A percentile compares a stretch with the other conserved stretches of the same genome.
Evolutionary conservation across 2,797 vertebrate genomes (phyloP).

Genomic region (Antrozous pallidus): DNA sequence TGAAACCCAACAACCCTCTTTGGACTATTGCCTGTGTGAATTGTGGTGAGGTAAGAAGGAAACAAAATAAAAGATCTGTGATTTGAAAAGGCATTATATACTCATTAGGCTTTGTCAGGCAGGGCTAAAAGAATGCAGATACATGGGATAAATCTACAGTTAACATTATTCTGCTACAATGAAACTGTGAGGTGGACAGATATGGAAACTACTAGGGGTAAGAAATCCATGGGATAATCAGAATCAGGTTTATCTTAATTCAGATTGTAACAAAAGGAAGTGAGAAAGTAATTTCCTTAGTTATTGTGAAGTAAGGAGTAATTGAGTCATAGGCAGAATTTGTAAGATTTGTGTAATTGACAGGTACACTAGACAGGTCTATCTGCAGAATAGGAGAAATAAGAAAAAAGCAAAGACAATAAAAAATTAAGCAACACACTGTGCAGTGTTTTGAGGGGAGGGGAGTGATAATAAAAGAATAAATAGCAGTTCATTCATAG

Average conservation of each 20-base stretch:
- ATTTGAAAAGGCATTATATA: not conserved
- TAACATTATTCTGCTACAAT: not conserved
- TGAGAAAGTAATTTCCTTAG: not conserved
- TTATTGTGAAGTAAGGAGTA: not conserved
- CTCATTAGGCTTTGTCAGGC: not conserved
- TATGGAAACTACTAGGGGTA: not conserved
- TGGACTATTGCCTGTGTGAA: not conserved
- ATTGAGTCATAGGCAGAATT: not conserved
- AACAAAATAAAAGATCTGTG: not conserved
- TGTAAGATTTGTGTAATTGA: not conserved
- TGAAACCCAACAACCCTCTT: not conserved
- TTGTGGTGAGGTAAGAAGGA: not conserved
- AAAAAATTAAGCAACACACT: not conserved
- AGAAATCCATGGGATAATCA: not conserved
- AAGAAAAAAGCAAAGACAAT: not conserved
- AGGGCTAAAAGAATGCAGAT: not conserved
- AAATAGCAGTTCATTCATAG: not conserved
- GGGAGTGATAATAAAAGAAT: not conserved
- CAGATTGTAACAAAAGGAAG: not conserved
- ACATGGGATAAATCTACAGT: not conserved
- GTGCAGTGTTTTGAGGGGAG: not conserved
- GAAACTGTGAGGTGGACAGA: not conserved
- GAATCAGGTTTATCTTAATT: not conserved
- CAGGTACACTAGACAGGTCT: not conserved
- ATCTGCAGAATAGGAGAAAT: not conserved